These are phyloP conservation scores for Pipistrellus pygmaeus DNA, from an alignment of 2,797 vertebrate species.

Conservation along the genomic window DNA sequence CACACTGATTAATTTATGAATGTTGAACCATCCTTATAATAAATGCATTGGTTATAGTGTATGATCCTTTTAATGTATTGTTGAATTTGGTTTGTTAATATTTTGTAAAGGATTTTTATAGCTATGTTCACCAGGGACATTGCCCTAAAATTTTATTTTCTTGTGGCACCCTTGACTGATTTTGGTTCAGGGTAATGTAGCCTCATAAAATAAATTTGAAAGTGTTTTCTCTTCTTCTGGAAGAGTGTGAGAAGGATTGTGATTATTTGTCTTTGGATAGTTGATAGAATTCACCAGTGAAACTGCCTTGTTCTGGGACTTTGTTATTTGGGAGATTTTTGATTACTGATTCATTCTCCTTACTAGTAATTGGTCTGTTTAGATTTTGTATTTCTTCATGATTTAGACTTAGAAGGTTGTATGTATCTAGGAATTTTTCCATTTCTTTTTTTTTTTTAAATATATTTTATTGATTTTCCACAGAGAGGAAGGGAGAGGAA, in stretches of 20 bases:
- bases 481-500: no score
- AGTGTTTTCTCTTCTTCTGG: neutral
- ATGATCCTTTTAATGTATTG: neutral
- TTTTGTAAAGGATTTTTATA: neutral
- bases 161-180: neutral
- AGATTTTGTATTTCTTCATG: neutral
- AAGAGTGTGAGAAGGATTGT: neutral
- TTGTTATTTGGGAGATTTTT: neutral
- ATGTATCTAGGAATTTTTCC: neutral
- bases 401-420: neutral
- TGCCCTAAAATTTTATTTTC: neutral
- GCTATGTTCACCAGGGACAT: neutral
- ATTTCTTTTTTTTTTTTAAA: neutral
- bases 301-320: neutral
- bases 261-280: neutral
- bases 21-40: neutral
- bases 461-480: no score
- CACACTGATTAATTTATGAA: neutral
- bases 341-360: neutral
- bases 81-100: neutral
- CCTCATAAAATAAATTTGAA: neutral
- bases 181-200: neutral
- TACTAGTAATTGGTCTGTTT: neutral
- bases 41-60: neutral
- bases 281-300: neutral